A percentile compares a stretch with the other conserved stretches of the same genome.
Evolutionary conservation across 2,797 vertebrate species (phyloP).

Genomic region (Lerista edwardsae): DNA sequence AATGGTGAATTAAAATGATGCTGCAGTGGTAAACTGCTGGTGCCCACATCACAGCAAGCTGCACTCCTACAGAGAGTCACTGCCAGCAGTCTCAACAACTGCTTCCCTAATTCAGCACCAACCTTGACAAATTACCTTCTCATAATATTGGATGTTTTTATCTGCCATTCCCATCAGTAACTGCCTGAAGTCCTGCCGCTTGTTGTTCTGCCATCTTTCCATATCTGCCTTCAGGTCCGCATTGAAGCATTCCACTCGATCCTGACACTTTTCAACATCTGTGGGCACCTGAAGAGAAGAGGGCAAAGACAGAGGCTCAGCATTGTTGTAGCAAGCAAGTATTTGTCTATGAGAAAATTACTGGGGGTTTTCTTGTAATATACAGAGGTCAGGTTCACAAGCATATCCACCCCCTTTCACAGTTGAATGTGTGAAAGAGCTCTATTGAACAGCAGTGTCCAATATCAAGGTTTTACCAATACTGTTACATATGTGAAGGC

Average conservation of each 20-base stretch:
- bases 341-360: not conserved
- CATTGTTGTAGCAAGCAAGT: not conserved
- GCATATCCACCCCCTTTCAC: not conserved
- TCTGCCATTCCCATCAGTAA: constrained; percentile 93
- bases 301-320: not conserved
- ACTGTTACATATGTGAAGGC: not conserved
- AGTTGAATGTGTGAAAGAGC: not conserved
- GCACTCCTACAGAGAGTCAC: too few relatives aligned
- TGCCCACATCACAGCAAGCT: not conserved
- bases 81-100: not conserved
- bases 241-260: constrained; percentile 95
- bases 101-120: not conserved
- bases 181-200: constrained; percentile 95
- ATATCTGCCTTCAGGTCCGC: constrained; percentile 97
- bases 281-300: constrained; percentile 82
- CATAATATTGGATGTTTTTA: constrained; percentile 94
- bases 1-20: not conserved
- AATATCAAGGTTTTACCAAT: not conserved
- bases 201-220: constrained; percentile 98
- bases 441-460: not conserved
- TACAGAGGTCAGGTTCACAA: not conserved
- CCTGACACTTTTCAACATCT: constrained; percentile 96
- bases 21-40: not conserved
- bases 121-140: constrained; percentile 83
- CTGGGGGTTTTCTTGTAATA: not conserved